phyloP scores from a whole-genome alignment of 2,113 vertebrate genomes.

The Oryzias celebensis region DNA sequence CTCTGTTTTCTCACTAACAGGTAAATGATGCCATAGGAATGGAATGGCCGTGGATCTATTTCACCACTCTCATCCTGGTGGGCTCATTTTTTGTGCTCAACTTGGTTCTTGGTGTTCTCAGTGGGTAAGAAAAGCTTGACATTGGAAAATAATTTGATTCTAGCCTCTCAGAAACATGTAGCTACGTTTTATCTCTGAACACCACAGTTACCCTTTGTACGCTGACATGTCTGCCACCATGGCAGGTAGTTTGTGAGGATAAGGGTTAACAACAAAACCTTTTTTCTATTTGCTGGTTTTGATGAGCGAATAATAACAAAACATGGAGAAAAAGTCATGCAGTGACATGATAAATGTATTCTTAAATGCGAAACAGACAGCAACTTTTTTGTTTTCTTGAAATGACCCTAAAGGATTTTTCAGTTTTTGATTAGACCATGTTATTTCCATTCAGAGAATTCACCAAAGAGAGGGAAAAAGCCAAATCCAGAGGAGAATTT shows the following conservation, averaged over 20 bases:
- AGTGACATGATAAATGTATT: too few relatives aligned
- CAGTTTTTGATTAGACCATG: background rate
- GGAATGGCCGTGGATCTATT: conserved; percentile 97
- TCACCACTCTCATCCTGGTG: conserved; percentile 91
- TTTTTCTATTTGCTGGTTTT: too few relatives aligned
- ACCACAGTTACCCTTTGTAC: too few relatives aligned
- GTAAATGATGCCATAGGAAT: conserved; percentile 98
- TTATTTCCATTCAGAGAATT: conserved; percentile 80
- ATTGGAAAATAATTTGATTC: background rate
- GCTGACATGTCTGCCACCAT: too few relatives aligned
- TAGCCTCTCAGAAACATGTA: background rate
- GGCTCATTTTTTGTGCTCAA: conserved; percentile 98
- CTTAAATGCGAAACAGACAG: too few relatives aligned
- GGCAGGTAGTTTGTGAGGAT: too few relatives aligned
- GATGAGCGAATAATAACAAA: too few relatives aligned
- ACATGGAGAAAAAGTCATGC: too few relatives aligned
- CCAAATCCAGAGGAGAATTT: conserved; percentile 89
- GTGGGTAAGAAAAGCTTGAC: conserved; percentile 80
- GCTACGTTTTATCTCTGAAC: too few relatives aligned
- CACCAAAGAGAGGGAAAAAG: conserved; percentile 93
- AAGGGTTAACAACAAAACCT: too few relatives aligned
- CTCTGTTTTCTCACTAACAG: conserved; percentile 65
- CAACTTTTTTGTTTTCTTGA: too few relatives aligned
- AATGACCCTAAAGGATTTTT: too few relatives aligned
- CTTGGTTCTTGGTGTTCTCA: conserved; percentile 93